Percentiles rank a stretch among this genome's conserved stretches.
Evolutionary conservation across 2,888 invertebrate genomes (phyloP).

Genomic region (Aporophyla lueneburgensis): DNA sequence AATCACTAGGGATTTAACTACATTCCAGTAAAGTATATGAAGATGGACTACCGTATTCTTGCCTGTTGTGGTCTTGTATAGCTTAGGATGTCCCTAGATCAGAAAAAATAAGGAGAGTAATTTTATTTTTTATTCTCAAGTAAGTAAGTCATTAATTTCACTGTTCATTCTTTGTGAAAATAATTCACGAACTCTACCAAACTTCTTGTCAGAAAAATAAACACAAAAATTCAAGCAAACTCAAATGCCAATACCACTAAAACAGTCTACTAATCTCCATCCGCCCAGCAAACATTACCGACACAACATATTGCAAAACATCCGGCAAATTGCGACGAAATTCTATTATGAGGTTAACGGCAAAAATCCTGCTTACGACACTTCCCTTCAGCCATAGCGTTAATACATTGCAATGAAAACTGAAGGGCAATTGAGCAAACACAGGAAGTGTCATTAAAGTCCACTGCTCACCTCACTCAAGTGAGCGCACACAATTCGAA

Average conservation of each 20-base stretch:
- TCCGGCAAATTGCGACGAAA: constrained; percentile 49
- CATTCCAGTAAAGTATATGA: neutral
- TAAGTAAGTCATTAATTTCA: too few species aligned
- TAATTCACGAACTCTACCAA: too few species aligned
- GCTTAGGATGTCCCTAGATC: too few species aligned
- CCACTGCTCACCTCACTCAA: neutral
- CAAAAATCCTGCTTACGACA: constrained; percentile 52
- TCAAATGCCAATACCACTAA: neutral
- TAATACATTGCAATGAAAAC: constrained; percentile 7
- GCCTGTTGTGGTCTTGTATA: too few species aligned
- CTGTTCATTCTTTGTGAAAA: too few species aligned
- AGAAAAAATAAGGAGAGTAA: too few species aligned
- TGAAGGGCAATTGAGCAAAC: constrained; percentile 23
- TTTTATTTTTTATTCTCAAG: too few species aligned
- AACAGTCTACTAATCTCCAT: neutral
- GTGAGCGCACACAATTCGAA: constrained; percentile 1
- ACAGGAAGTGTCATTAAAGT: neutral
- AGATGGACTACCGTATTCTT: too few species aligned
- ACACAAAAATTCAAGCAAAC: neutral
- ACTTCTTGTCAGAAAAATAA: neutral
- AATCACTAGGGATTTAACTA: neutral
- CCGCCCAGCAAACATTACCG: constrained; percentile 15
- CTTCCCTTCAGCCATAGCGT: constrained; percentile 43
- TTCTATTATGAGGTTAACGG: constrained; percentile 16
- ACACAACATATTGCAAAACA: constrained; percentile 44